Conservation (phyloP, 2,797 vertebrate species). For the Ceryle rudis region DNA sequence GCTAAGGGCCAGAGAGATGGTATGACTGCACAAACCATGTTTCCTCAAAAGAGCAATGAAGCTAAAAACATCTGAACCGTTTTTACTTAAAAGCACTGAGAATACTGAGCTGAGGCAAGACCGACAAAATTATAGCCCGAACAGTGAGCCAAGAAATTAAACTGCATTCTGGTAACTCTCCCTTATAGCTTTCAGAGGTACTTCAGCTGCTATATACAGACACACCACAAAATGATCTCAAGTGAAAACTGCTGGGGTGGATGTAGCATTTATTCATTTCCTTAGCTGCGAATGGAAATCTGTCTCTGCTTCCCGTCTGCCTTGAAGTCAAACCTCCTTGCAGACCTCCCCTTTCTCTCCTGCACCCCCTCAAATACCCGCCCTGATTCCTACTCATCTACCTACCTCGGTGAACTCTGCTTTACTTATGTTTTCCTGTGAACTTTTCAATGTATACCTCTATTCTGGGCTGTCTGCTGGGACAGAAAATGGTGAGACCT, state of each 20-base stretch:
- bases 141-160: slow-evolving; percentile 40
- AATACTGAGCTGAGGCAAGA: not conserved
- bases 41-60: not conserved
- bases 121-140: not conserved
- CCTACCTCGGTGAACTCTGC: not conserved
- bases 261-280: slow-evolving; percentile 59
- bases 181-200: slow-evolving; percentile 6
- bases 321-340: slow-evolving; percentile 43
- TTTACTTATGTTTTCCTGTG: not conserved
- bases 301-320: slow-evolving; percentile 60
- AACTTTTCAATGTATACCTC: not conserved
- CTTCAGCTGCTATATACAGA: slow-evolving; percentile 39
- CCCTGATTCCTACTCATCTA: not conserved
- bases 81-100: not conserved
- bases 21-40: not conserved
- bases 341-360: slow-evolving; percentile 50
- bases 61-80: not conserved
- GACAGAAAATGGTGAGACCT: not conserved
- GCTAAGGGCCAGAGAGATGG: not conserved
- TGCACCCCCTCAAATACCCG: not conserved
- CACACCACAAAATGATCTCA: slow-evolving; percentile 56
- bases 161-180: not conserved
- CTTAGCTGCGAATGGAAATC: slow-evolving; percentile 68
- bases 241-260: slow-evolving; percentile 73
- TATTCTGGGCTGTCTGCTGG: not conserved